Evolutionary conservation across 2,113 vertebrate species (phyloP).

Genomic region (Calonectris borealis): DNA sequence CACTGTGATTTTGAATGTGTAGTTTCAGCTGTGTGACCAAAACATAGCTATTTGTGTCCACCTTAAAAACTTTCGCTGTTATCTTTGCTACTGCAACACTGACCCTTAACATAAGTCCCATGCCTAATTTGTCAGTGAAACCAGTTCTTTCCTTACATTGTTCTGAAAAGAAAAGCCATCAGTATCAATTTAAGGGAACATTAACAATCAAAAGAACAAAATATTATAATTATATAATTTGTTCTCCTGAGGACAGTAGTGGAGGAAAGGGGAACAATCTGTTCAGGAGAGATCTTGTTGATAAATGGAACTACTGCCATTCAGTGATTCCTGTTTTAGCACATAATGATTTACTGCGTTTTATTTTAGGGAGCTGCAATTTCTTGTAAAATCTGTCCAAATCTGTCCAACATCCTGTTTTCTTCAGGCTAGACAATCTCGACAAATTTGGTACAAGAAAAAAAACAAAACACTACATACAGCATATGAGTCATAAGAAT

Average conservation of each 20-base stretch:
- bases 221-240: neutral
- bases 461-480: neutral
- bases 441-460: neutral
- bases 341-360: neutral
- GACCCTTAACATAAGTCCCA: neutral
- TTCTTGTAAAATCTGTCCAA: neutral
- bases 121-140: neutral
- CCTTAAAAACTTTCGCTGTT: neutral
- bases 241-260: neutral
- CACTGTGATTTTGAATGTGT: neutral
- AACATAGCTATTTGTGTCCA: neutral
- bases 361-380: neutral
- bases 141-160: slow-evolving; percentile 16
- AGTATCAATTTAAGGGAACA: neutral
- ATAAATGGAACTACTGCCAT: neutral
- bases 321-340: neutral
- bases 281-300: neutral
- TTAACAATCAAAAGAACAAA: neutral
- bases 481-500: neutral
- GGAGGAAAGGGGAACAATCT: neutral
- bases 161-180: neutral
- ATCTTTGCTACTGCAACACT: neutral
- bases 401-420: slow-evolving; percentile 36
- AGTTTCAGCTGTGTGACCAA: neutral
- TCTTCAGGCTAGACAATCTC: neutral